A percentile compares a stretch with the other conserved stretches of the same genome.
phyloP scores from a whole-genome alignment of 2,797 vertebrate genomes.

The Poliocrania exsul region DNA sequence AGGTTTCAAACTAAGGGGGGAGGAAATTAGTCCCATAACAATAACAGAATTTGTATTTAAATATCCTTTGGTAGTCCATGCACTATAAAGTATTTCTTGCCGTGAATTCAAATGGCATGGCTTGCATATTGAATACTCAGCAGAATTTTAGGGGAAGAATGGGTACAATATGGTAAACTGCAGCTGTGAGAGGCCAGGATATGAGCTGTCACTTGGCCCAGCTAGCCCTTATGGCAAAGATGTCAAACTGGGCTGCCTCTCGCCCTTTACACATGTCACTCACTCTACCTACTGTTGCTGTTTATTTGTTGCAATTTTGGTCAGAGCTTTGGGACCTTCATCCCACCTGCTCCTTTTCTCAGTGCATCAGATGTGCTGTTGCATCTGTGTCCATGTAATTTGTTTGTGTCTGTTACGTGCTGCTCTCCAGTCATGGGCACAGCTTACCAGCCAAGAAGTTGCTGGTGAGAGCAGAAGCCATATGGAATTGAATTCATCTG shows the following conservation, averaged over 20 bases:
- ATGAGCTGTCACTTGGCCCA: constrained; percentile 30
- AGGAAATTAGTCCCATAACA: not conserved
- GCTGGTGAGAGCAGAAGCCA: constrained; percentile 1
- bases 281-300: constrained; percentile 29
- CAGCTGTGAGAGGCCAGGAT: constrained; percentile 40
- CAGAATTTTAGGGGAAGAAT: constrained; percentile 20
- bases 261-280: constrained; percentile 49
- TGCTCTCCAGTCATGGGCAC: not conserved
- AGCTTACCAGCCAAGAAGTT: constrained; percentile 24
- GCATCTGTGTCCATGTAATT: constrained; percentile 59
- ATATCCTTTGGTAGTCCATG: fast-evolving
- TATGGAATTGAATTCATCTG: not conserved
- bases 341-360: constrained; percentile 64
- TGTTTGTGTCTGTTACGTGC: constrained; percentile 41
- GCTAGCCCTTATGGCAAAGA: constrained; percentile 49
- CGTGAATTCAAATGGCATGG: not conserved
- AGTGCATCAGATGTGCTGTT: constrained; percentile 10
- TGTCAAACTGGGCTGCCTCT: constrained; percentile 49
- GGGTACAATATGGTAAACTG: constrained; percentile 31
- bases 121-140: constrained; percentile 53
- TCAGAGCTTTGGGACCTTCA: constrained; percentile 40
- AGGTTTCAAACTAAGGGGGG: not conserved
- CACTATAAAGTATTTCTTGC: not conserved
- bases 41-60: not conserved
- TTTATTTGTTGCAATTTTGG: constrained; percentile 28